Base-by-base conservation (phyloP, 2,113 vertebrate species). In the Microcebus murinus region DNA sequence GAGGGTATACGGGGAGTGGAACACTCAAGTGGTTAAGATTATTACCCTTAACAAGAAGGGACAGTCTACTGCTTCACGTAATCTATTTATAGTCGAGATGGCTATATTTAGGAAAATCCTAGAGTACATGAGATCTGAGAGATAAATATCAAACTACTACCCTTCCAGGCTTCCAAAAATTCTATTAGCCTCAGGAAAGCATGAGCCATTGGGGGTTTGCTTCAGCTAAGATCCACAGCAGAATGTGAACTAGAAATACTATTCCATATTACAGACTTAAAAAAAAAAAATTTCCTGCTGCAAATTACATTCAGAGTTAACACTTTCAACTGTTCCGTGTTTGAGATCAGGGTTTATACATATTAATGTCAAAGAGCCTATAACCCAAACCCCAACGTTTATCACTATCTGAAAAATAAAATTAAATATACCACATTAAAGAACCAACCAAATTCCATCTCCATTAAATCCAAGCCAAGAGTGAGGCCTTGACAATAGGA, bases 401-500 rank as follows among this genome's bases (percentile, higher is more conserved):
- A 98, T 97, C 97, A 97, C 91, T 79, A 96, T 68, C 87, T 95
- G 96, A 96, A 93, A 98, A 98, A 96, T 95, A 96, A 96, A 96
- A 98, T 97, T 97, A 97, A 96, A 95, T 96, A 95, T 67, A 97
- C 76, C 93, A 94, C 93, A 96, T 89, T 97, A 96, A 97, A 92
- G 93, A 97, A 97, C 96, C 94, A 97, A 94, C 93, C 97, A 97
- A 97, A 97, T 96, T 94, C 87, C 84, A 77, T 88, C 83, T 95
- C 97, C 92, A 96, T 97, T 97, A 98, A 97, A 97, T 96, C 87
- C 93, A 97, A 97, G 83, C 95, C 94, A 98, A 97, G 95, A 97
- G 86, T 97, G 94, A 92, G 63, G 92, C 88, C 95, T 81, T 98
- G 94, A 98, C 97, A 96, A 96, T 34, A 91, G 94, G 87, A 96